Evolutionary conservation across 2,888 invertebrate genomes (phyloP), one percentile per base, ranked within the genome.

Genomic region (Cosmopolites sordidus): DNA sequence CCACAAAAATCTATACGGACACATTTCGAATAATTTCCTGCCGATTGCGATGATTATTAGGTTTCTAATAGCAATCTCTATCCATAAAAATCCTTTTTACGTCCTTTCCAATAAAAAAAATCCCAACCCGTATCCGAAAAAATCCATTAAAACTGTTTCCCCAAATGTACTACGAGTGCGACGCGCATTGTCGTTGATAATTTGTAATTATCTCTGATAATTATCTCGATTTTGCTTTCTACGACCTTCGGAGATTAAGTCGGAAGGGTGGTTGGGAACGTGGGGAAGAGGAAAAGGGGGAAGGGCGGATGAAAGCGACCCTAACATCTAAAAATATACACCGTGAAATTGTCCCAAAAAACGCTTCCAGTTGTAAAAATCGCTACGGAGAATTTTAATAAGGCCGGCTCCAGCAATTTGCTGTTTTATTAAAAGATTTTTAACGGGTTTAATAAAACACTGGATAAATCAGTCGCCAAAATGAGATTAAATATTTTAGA

Each of bases 191-290:
- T 64, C 63, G 59, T 60, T 58, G 57, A 60, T 63, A 63, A 65
- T 63, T 64, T 59, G 60, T 64, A 65, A 65, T 65, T 65, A 64
- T 65, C 64, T 61, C 58, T 43, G 62, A 65, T 64, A 64, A 64
- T 64, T 64, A 64, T 64, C 64, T 63, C 62, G 65, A 64, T 65
- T 64, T 64, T 58, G 62, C 63, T 64, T 65, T 62, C 63, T 59
- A 65, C 65, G 62, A 60, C 64, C 61, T 65, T 64, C 62, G 61
- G 60, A 61, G 64, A 64, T 64, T 63, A 60, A 61, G 62, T 60
- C 43, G 41, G 33, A 22, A 22, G 37, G 37, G 12, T 12, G 37
- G 37, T 4, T 3, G 37, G 12, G 3, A 14, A 37, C 37, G 37
- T 14, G 37, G 14, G 37, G 37, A 37, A n/a, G n/a, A 22, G 6